Evolutionary conservation across 2,113 vertebrate genomes (phyloP).

Genomic region (Strix uralensis): DNA sequence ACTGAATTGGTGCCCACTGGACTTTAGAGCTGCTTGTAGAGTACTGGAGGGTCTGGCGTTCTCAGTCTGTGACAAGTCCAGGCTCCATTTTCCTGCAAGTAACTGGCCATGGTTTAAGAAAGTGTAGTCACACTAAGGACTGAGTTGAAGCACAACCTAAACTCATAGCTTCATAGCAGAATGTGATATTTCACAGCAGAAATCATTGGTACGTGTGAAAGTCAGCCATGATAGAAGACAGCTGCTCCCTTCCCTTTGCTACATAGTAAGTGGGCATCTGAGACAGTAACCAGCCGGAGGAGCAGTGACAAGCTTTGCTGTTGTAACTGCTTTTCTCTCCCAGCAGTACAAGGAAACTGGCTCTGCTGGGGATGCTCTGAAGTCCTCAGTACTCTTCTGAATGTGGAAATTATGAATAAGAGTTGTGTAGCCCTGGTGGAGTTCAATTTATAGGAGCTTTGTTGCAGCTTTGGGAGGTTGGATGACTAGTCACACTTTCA

Average conservation of each 20-base stretch:
- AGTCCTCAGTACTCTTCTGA: neutral
- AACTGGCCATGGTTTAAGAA: neutral
- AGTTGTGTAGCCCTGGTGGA: neutral
- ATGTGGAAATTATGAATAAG: neutral
- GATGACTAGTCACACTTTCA: neutral
- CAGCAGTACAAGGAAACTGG: neutral
- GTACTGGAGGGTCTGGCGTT: neutral
- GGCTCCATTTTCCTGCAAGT: neutral
- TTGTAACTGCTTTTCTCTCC: neutral
- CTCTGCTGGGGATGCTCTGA: neutral
- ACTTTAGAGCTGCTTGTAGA: neutral
- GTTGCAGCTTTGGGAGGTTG: neutral
- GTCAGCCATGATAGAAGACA: neutral
- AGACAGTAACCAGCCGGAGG: neutral
- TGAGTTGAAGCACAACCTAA: neutral
- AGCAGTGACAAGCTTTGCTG: neutral
- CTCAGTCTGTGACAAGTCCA: neutral
- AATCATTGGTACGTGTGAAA: neutral
- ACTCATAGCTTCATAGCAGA: neutral
- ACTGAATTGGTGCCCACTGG: neutral
- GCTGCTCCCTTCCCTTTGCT: neutral
- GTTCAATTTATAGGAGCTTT: neutral
- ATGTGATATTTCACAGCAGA: neutral
- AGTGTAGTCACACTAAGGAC: neutral
- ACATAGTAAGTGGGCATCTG: neutral